Evolutionary conservation across 2,113 vertebrate genomes (phyloP), one percentile per base, ranked within the genome.

Genomic region (Corydoras maculifer): DNA sequence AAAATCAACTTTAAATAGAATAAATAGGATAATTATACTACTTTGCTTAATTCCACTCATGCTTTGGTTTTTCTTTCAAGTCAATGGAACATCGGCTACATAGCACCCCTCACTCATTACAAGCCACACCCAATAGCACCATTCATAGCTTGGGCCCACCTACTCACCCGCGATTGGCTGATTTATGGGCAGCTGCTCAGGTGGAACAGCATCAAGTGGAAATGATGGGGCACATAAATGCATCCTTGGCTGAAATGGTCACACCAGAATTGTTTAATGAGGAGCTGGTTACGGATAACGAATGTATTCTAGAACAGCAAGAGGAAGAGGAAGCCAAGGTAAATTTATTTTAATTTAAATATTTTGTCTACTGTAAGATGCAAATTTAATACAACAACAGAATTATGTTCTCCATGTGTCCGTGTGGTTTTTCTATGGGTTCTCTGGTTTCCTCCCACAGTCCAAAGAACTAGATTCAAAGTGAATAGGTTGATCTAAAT

Each of bases 121-220:
- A 91, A 74, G 88, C 83, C 69, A 90, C 89, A 0, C 90, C 90
- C 74, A 90, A 89, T 83, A 90, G 87, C 86, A 90, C 90, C 81
- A 89, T 90, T 80, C 90, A 91, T 83, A 90, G 89, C 57, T 84
- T 88, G 50, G 87, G 80, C 2, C 91, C 89, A 8, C 89, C 89
- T 82, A 90, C 92, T 58, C 88, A 91, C 81, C 89, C 93, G 0
- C 90, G 90, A 68, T 83, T 94, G 68, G 91, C 89, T 14, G 94
- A 97, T 53, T 88, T 94, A 78, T 96, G 95, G 89, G 92, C 85
- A 60, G 89, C 84, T 74, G 93, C 82, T 74, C 91, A 87, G 84
- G 81, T 85, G 10, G 88, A 90, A 67, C 86, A 82, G 69, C 89
- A 89, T 80, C 88, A 88, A 82, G 84, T 84, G 78, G 90, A 91